phyloP scores from a whole-genome alignment of 2,888 invertebrate genomes.

The Ferdinandea cuprea region DNA sequence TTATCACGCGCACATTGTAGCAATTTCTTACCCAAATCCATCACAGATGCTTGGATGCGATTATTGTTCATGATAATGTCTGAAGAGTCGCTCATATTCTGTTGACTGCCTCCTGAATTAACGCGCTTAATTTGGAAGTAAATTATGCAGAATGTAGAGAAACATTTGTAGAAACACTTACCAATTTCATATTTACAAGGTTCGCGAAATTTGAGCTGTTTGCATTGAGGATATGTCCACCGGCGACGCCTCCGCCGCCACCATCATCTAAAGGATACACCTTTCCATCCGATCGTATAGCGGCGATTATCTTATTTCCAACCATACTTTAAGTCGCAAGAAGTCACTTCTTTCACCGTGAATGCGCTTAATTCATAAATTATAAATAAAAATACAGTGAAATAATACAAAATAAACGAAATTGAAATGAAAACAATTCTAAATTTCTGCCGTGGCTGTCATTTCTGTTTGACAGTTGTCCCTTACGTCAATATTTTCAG shows the following conservation, averaged over 20 bases:
- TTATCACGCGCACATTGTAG: conserved; percentile 91
- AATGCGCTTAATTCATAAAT: conserved; percentile 6
- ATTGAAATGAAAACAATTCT: conserved; percentile 60
- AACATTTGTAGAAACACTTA: not conserved
- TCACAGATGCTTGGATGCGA: conserved; percentile 79
- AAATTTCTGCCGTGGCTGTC: conserved; percentile 47
- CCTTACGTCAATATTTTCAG: conserved; percentile 53
- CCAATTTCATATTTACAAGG: conserved; percentile 46
- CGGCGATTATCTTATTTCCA: conserved; percentile 80
- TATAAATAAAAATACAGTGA: conserved; percentile 54
- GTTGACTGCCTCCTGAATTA: conserved; percentile 16
- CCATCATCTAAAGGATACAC: conserved; percentile 78
- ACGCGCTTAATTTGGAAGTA: conserved; percentile 32
- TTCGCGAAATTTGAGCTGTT: conserved; percentile 40
- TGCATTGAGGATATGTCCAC: conserved; percentile 46
- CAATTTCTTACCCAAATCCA: conserved; percentile 93
- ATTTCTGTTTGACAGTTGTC: conserved; percentile 58
- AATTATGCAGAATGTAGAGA: not conserved
- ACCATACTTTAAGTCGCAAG: conserved; percentile 26
- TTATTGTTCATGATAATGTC: conserved; percentile 55
- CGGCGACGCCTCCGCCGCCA: conserved; percentile 8
- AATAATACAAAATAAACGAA: conserved; percentile 70
- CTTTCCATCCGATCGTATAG: conserved; percentile 80
- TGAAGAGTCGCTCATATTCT: conserved; percentile 27
- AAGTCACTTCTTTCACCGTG: not conserved